Base-by-base conservation (phyloP, 2,797 vertebrate genomes). In the Hyperoplus lanceolatus region DNA sequence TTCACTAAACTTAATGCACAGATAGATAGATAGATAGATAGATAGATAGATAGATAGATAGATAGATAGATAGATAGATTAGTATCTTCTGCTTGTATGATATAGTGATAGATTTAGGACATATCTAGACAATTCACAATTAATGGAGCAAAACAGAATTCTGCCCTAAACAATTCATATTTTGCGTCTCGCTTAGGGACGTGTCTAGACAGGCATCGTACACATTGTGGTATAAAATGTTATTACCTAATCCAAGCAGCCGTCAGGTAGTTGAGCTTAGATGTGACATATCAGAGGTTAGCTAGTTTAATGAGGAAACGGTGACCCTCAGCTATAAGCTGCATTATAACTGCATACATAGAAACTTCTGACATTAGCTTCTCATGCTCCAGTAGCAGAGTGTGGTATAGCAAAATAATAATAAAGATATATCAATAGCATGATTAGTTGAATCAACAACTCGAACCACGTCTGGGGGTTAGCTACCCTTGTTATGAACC, bases 341-440 rank as follows among this genome's bases (percentile, higher is more conserved):
- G 74, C 21, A 75, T 56, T 43, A 60, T 64, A 16, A 45, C 67
- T 29, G 45, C 68, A 76, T 54, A 63, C 51, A 69, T 0, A 63
- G 2, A 79, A 87, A 88, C 81, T 87, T 90, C 78, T 73, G 39
- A 43, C 71, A 71, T 62, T 13, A 36, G 21, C 77, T 61, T 48
- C 9, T 53, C 70, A 66, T 29, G 48, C 38, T 42, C 4, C 12
- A 10, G 29, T 1, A 6, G 4, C 2, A 41, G 0, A 38, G 5
- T 0, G 12, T 16, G 9, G 8, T 11, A 0, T 10, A n/a, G 2
- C 8, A 48, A 65, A 53, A 5, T 10, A 6, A 61, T 12, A 1
- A 51, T 2, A n/a, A 71, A 48, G 29, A 29, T 3, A 29, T 3
- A 57, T 8, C 5, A 15, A 6, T 1, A 16, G 12, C 6, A 13